A percentile compares a stretch with the other conserved stretches of the same genome.
phyloP scores from a whole-genome alignment of 1,140 invertebrate genomes.

The Lethrus apterus region DNA sequence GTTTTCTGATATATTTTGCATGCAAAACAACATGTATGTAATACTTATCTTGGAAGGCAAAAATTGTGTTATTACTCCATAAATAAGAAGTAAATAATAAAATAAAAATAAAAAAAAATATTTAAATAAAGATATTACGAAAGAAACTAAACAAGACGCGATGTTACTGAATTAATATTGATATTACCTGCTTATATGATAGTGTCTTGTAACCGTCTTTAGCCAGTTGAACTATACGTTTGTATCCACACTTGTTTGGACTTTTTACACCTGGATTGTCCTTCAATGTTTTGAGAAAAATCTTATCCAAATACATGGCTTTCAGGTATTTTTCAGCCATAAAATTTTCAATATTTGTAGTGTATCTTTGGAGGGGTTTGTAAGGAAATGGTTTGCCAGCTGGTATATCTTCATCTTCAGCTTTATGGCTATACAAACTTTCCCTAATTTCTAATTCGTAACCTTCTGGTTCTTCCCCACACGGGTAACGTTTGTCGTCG shows the following conservation, averaged over 20 bases:
- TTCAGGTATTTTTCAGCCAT: constrained; percentile 49
- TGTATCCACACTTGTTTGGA: constrained; percentile 43
- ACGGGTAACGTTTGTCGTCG: constrained; percentile 4
- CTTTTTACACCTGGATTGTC: constrained; percentile 41
- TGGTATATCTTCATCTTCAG: constrained; percentile 30
- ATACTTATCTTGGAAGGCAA: too few relatives aligned
- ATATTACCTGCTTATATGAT: constrained; percentile 35
- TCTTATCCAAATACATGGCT: constrained; percentile 48
- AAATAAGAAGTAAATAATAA: too few relatives aligned
- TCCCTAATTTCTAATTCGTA: constrained; percentile 30
- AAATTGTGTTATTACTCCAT: too few relatives aligned
- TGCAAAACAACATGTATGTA: too few relatives aligned
- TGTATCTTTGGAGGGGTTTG: constrained; percentile 42
- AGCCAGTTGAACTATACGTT: constrained; percentile 39
- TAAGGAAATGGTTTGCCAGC: constrained; percentile 27
- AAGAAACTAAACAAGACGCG: not conserved
- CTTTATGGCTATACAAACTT: constrained; percentile 38
- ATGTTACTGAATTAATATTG: not conserved
- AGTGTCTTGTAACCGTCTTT: constrained; percentile 43
- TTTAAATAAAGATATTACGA: not conserved
- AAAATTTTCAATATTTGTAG: constrained; percentile 42
- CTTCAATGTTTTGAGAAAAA: constrained; percentile 43
- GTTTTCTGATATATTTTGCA: too few relatives aligned
- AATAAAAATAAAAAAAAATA: too few relatives aligned
- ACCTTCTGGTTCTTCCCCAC: constrained; percentile 12